phyloP scores from a whole-genome alignment of 2,888 invertebrate genomes.

The Polyploca ridens region DNA sequence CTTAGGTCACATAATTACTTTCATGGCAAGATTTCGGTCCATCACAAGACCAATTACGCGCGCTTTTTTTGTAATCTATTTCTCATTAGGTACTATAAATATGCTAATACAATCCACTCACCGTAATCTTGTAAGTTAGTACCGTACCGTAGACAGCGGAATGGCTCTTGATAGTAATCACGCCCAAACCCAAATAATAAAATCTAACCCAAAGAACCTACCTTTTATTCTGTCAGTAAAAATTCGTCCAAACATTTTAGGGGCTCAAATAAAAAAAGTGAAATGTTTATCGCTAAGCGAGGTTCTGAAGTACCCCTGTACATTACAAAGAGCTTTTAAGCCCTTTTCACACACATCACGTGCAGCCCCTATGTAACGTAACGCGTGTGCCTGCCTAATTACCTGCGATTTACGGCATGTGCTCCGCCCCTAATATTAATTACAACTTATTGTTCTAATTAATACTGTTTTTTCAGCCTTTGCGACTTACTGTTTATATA shows the following conservation, averaged over 20 bases:
- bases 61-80: too few relatives aligned
- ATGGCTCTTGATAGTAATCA: constrained; percentile 33
- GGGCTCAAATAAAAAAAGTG: constrained; percentile 45
- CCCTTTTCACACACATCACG: constrained; percentile 63
- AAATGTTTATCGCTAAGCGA: constrained; percentile 56
- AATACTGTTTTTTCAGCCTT: constrained; percentile 38
- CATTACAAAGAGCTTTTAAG: constrained; percentile 66
- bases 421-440: constrained; percentile 60
- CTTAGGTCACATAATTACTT: too few relatives aligned
- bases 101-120: constrained; percentile 18
- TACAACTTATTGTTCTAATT: constrained; percentile 58
- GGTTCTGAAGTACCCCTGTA: constrained; percentile 41
- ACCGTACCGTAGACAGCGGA: constrained; percentile 23
- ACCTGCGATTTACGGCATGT: constrained; percentile 70
- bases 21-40: too few relatives aligned
- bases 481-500: constrained; percentile 32
- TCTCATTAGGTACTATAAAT: not conserved
- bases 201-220: constrained; percentile 35
- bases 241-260: constrained; percentile 24
- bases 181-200: constrained; percentile 31
- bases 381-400: constrained; percentile 64
- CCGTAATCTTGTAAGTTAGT: constrained; percentile 19
- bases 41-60: too few relatives aligned
- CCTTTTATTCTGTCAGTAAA: constrained; percentile 9
- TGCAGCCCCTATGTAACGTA: constrained; percentile 44